Percentiles rank a stretch among this genome's conserved stretches.
phyloP scores from a whole-genome alignment of 2,113 vertebrate genomes.

The Neolamprologus fasciatus region DNA sequence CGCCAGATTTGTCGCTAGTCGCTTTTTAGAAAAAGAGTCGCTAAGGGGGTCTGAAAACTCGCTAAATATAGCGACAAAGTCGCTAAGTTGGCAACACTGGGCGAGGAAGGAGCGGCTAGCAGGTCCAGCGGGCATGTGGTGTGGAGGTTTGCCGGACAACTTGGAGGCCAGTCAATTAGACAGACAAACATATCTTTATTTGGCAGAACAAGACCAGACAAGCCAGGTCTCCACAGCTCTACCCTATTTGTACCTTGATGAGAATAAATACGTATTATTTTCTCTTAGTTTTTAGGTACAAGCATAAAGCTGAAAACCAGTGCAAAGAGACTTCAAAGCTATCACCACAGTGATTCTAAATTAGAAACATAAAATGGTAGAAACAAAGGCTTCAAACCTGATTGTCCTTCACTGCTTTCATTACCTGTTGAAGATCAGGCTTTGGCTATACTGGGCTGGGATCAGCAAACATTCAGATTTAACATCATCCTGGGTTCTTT shows the following conservation, averaged over 20 bases:
- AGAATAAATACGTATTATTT: neutral
- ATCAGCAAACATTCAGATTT: neutral
- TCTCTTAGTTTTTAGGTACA: neutral
- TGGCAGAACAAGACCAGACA: neutral
- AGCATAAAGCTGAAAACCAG: neutral
- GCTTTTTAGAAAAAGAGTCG: no score
- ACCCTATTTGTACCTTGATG: neutral
- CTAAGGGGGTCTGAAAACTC: no score
- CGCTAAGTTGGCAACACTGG: no score
- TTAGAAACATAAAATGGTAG: neutral
- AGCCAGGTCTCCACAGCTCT: neutral
- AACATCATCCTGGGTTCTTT: neutral
- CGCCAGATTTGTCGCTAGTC: no score
- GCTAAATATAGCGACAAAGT: no score
- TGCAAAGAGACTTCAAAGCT: neutral
- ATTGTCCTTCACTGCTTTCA: neutral
- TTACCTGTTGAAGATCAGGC: neutral
- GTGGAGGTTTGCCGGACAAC: neutral
- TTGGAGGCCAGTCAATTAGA: neutral
- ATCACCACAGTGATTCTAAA: neutral
- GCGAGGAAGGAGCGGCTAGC: neutral
- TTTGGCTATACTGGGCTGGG: neutral
- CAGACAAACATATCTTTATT: neutral
- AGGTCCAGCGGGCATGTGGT: neutral
- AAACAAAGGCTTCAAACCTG: neutral